These are phyloP conservation scores for Drosophila sturtevanti DNA, from an alignment of 1,140 invertebrate species.

Conservation along the genomic window DNA sequence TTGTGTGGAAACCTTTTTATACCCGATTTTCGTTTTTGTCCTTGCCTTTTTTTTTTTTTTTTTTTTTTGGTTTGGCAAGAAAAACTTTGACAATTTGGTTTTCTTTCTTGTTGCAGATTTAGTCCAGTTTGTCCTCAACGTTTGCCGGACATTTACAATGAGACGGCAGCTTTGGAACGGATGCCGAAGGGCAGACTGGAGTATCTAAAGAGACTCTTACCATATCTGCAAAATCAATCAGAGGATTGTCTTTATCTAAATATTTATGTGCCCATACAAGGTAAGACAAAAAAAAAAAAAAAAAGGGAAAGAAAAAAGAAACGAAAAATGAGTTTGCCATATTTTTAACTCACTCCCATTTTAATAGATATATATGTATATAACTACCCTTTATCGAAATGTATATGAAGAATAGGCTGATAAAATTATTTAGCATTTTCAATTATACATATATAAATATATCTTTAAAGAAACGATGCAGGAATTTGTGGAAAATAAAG, in stretches of 20 bases:
- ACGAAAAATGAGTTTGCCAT: slow-evolving; percentile 43
- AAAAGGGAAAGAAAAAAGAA: slow-evolving; percentile 3
- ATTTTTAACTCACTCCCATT: slow-evolving; percentile 14
- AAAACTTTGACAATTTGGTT: slow-evolving; percentile 31
- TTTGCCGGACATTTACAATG: slow-evolving; percentile 90
- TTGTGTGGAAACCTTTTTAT: slow-evolving; percentile 45
- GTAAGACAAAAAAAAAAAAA: slow-evolving; percentile 84
- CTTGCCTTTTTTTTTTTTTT: background rate
- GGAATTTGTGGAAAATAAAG: too few relatives aligned
- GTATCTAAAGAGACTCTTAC: slow-evolving; percentile 92
- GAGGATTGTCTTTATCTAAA: slow-evolving; percentile 99
- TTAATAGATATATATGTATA: background rate
- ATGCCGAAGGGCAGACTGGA: slow-evolving; percentile 94
- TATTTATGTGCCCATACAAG: slow-evolving; percentile 96
- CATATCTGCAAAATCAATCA: slow-evolving; percentile 94
- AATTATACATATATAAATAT: too few relatives aligned
- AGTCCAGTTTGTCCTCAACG: slow-evolving; percentile 96
- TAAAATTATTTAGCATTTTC: too few relatives aligned
- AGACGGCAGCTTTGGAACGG: slow-evolving; percentile 89
- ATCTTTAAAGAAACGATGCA: too few relatives aligned
- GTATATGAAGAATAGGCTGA: too few relatives aligned
- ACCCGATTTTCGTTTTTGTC: slow-evolving; percentile 10
- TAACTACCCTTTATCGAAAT: too few relatives aligned
- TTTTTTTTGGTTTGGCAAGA: background rate
- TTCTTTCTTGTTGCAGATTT: slow-evolving; percentile 84